A percentile compares a stretch with the other conserved stretches of the same genome.
Conservation (phyloP, 2,888 invertebrate genomes). For the Plagodis pulveraria region DNA sequence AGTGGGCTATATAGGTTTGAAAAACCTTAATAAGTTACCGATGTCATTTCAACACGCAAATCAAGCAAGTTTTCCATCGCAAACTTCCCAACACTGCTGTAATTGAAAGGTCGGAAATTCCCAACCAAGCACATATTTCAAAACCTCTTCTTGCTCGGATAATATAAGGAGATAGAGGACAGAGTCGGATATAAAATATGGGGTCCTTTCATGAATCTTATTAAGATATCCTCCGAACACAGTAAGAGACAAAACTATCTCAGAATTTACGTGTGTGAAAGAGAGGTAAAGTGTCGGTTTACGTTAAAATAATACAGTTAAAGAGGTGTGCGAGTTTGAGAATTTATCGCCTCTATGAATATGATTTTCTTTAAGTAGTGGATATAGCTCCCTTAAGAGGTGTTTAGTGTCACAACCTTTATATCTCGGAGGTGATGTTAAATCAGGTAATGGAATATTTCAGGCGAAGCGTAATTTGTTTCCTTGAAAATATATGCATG, state of each 20-base stretch:
- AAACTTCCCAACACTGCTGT: conserved; percentile 68
- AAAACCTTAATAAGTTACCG: background rate
- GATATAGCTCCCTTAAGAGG: conserved; percentile 71
- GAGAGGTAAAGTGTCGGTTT: conserved; percentile 65
- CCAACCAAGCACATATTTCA: conserved; percentile 83
- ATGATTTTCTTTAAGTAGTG: conserved; percentile 80
- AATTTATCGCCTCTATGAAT: conserved; percentile 83
- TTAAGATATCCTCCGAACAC: conserved; percentile 90
- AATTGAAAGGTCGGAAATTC: conserved; percentile 85
- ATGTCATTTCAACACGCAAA: conserved; percentile 21
- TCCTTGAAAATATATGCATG: background rate
- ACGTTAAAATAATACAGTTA: conserved; percentile 84
- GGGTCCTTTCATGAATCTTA: conserved; percentile 93
- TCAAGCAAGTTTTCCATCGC: conserved; percentile 57
- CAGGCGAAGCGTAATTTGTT: background rate
- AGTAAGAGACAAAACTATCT: conserved; percentile 63
- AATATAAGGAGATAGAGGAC: conserved; percentile 86
- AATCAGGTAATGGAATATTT: conserved; percentile 1
- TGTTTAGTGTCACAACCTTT: conserved; percentile 65
- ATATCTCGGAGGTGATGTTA: conserved; percentile 22
- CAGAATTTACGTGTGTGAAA: conserved; percentile 41
- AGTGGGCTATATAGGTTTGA: too few relatives aligned
- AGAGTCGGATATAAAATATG: conserved; percentile 91
- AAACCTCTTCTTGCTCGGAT: conserved; percentile 77
- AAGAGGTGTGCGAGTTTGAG: conserved; percentile 74